Base-by-base conservation (phyloP, 2,888 invertebrate genomes). In the Coenonympha glycerion region DNA sequence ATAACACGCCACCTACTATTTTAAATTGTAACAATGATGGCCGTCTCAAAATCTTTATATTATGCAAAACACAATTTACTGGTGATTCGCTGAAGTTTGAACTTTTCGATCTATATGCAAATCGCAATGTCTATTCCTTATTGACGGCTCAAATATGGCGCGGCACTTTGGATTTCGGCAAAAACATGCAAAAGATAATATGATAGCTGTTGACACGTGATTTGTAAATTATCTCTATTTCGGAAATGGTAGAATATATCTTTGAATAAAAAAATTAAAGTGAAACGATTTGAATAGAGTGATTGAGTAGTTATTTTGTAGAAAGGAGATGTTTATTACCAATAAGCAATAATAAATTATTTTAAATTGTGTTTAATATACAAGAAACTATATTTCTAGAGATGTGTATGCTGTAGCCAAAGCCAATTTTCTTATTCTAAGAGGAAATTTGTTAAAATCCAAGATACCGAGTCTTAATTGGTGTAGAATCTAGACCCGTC, bases 91-190 rank as follows among this genome's bases (percentile, higher is more conserved):
- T 16, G 47, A 52, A 37, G n/a, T 28, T 16, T 18, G 19, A 37
- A 37, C 18, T 50, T 62, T 65, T 68, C 70, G 62, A 64, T 72
- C 62, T 72, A 72, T 67, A 64, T 64, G 73, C 66, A 68, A 72
- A 73, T 48, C 42, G 18, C 24, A 24, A 8, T 31, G 21, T 42
- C 30, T 13, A 42, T 33, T 22, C n/a, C 31, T 22, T 44, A 33
- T 33, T 44, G 44, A 22, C 44, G 41, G 46, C 47, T 44, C 26
- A 24, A 48, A 55, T 52, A 47, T 47, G 42, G 26, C 46, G 31
- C 49, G 41, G 21, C 26, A 47, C 36, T 52, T 47, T 41, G 16
- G 39, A 52, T 55, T 50, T 56, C 42, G 49, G 47, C 53, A 52
- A 58, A 52, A 52, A 56, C 58, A 60, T 47, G 60, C 56, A 57